These are phyloP conservation scores for Orgyia antiqua DNA, from an alignment of 2,888 invertebrate species.

Conservation along the genomic window DNA sequence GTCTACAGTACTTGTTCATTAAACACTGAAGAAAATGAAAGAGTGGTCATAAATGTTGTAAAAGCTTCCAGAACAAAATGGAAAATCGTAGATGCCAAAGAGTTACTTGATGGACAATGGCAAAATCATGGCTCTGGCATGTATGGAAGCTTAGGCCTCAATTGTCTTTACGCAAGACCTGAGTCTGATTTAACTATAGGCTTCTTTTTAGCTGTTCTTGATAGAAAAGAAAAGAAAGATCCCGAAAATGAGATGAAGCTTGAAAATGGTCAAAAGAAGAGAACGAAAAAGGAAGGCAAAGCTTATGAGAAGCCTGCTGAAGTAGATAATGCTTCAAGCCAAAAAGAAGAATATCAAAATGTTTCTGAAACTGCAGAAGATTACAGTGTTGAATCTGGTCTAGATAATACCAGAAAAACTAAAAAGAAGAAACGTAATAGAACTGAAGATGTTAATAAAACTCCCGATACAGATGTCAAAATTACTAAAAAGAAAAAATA, in stretches of 20 bases:
- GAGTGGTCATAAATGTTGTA: conserved; percentile 87
- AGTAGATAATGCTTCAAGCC: too few relatives aligned
- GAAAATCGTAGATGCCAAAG: conserved; percentile 80
- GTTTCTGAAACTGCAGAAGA: conserved; percentile 26
- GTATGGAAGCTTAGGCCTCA: conserved; percentile 81
- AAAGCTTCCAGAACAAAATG: conserved; percentile 75
- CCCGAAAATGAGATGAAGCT: conserved; percentile 4
- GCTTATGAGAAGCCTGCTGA: too few relatives aligned
- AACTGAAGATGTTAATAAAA: conserved; percentile 32
- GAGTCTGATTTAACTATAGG: conserved; percentile 91
- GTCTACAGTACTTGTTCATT: conserved; percentile 98
- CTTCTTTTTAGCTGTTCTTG: conserved; percentile 96
- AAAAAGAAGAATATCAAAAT: conserved; percentile 35
- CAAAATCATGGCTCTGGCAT: conserved; percentile 81
- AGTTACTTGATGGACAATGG: conserved; percentile 82
- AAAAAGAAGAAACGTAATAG: too few relatives aligned
- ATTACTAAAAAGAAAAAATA: too few relatives aligned
- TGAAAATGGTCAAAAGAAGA: conserved; percentile 14
- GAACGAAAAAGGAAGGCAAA: conserved; percentile 8
- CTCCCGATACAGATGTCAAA: conserved; percentile 19
- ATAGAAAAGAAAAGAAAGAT: conserved; percentile 64
- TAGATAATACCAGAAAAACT: neutral
- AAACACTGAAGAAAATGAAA: conserved; percentile 94
- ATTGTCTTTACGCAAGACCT: conserved; percentile 88
- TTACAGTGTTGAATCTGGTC: conserved; percentile 4